Evolutionary conservation across 2,888 invertebrate species (phyloP).

Genomic region (Lasioglossum oenotherae): DNA sequence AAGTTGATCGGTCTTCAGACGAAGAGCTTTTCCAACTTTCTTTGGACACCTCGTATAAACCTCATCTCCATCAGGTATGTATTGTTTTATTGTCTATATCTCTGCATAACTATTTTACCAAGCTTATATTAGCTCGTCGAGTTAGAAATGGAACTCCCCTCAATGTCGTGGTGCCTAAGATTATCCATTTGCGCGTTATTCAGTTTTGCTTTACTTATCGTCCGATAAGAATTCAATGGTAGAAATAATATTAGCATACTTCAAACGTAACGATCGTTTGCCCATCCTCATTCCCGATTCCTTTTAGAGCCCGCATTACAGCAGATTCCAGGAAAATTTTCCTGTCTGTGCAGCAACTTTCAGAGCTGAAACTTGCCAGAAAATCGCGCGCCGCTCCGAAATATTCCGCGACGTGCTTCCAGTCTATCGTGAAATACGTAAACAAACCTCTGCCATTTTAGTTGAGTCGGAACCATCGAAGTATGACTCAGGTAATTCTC

Average conservation of each 20-base stretch:
- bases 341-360: not conserved
- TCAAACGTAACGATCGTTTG: constrained; percentile 5
- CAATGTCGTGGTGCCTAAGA: too few relatives aligned
- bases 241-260: not conserved
- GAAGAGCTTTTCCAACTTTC: too few relatives aligned
- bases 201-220: not conserved
- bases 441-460: constrained; percentile 21
- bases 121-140: too few relatives aligned
- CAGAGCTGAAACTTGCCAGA: constrained; percentile 16
- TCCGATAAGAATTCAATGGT: not conserved
- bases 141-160: too few relatives aligned
- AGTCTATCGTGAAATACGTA: constrained; percentile 19
- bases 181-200: not conserved
- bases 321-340: not conserved
- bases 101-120: too few relatives aligned
- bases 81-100: too few relatives aligned
- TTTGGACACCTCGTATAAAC: too few relatives aligned
- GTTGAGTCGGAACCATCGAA: not conserved
- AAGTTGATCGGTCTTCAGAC: too few relatives aligned
- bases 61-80: too few relatives aligned
- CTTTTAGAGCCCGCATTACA: constrained; percentile 1
- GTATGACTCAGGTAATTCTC: not conserved
- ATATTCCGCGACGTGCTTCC: not conserved
- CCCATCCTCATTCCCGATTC: not conserved
- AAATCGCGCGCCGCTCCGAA: constrained; percentile 9